Evolutionary conservation across 2,888 invertebrate species (phyloP), one percentile per base, ranked within the genome.

Genomic region (Caenorhabditis sulstoni): DNA sequence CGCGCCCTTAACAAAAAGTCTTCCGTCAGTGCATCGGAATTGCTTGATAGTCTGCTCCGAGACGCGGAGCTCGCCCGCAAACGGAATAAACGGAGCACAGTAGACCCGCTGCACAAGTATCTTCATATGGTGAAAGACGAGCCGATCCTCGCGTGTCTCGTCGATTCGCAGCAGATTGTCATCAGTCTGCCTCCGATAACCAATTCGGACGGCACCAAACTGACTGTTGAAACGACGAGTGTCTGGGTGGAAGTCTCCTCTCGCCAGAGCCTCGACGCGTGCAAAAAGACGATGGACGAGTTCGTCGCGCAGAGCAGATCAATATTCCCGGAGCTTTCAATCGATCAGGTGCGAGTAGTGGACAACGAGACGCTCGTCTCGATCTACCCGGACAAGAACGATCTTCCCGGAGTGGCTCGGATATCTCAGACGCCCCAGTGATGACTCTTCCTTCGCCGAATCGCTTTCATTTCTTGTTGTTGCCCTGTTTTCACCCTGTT

Each of bases 151-250:
- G 94, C 95, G 0, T 95, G 94, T 87, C 90, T 95, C 47, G 87
- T 93, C 81, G 94, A 94, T 89, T 91, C 92, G 5, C 92, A 92
- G 12, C 93, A 93, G 1, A 92, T 92, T 9, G 94, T 95, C 1
- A 94, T 95, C 86, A 95, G 95, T 47, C 94, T 95, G 89, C 95
- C 95, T 12, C 95, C 95, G 0, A 94, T 95, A 85, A 95, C 95
- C 20, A 95, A 95, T 91, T 94, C 94, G 71, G 95, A 95, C 64
- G 91, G 93, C 79, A 94, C 95, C 1, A 95, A 95, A 93, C 94
- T 85, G 55, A 80, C 79, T 0, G 80, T 78, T 20, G 65, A 80
- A 0, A 85, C 85, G n/a, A 82, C 68, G 35, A 68, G 78, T 37
- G 59, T 84, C 9, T 81, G 81, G 76, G 77, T 85, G 8, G 85